Evolutionary conservation across 2,888 invertebrate species (phyloP).

Genomic region (Aspidiotus rigidus): DNA sequence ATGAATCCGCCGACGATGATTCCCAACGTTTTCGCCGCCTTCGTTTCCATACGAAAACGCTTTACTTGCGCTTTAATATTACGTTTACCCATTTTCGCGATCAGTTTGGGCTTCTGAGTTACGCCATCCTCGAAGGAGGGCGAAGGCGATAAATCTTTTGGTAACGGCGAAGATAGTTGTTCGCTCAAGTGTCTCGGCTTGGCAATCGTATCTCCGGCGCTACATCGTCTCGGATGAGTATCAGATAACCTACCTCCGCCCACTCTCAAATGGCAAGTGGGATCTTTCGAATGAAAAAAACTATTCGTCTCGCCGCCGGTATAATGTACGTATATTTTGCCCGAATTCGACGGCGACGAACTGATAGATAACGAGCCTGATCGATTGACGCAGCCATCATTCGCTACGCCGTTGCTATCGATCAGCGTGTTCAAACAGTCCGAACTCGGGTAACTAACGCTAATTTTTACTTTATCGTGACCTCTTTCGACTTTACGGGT

Average conservation of each 20-base stretch:
- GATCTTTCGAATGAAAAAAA: slow-evolving; percentile 12
- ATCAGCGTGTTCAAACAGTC: slow-evolving; percentile 49
- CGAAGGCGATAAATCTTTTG: slow-evolving; percentile 40
- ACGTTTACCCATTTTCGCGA: slow-evolving; percentile 69
- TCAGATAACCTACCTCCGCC: slow-evolving; percentile 39
- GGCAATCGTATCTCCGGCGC: slow-evolving; percentile 34
- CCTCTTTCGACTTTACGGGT: slow-evolving; percentile 29
- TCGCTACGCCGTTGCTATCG: not conserved
- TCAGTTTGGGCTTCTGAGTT: slow-evolving; percentile 44
- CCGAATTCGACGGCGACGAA: slow-evolving; percentile 44
- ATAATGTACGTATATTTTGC: slow-evolving; percentile 57
- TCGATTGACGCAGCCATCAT: slow-evolving; percentile 3
- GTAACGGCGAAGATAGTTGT: slow-evolving; percentile 36
- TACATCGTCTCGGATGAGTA: slow-evolving; percentile 34
- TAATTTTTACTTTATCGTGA: slow-evolving; percentile 74
- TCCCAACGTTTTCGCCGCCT: slow-evolving; percentile 91
- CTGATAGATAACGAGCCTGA: slow-evolving; percentile 41
- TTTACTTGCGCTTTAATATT: slow-evolving; percentile 87
- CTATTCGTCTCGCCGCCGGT: slow-evolving; percentile 43
- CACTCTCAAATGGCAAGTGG: slow-evolving; percentile 54
- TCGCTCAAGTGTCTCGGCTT: slow-evolving; percentile 38
- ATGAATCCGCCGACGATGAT: slow-evolving; percentile 97
- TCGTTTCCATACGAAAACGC: slow-evolving; percentile 88
- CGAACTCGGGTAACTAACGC: slow-evolving; percentile 73
- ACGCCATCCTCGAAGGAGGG: slow-evolving; percentile 40